phyloP scores from a whole-genome alignment of 2,888 invertebrate species.

The Lasioglossum morio region DNA sequence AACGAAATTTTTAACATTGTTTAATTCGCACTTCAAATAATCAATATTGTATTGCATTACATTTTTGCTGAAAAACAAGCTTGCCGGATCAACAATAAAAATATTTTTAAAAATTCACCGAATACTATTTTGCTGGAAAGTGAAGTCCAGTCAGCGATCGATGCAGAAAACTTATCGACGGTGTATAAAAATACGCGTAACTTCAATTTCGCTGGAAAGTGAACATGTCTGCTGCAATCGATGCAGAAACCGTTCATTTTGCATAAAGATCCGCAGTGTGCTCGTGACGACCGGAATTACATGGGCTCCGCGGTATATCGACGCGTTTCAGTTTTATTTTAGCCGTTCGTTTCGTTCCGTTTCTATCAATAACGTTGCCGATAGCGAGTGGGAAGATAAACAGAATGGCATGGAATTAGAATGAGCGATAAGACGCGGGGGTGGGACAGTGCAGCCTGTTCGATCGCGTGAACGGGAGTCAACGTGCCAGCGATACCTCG shows the following conservation, averaged over 20 bases:
- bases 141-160: not conserved
- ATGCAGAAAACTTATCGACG: not conserved
- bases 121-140: not conserved
- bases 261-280: not conserved
- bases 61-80: no score
- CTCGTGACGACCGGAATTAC: not conserved
- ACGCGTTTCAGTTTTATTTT: not conserved
- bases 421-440: constrained; percentile 36
- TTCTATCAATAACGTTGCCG: not conserved
- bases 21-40: not conserved
- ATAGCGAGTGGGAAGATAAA: constrained; percentile 11
- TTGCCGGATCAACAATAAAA: no score
- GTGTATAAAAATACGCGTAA: not conserved
- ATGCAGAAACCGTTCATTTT: not conserved
- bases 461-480: constrained; percentile 50
- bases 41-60: not conserved
- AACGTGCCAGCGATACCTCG: constrained; percentile 43
- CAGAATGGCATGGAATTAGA: constrained; percentile 34
- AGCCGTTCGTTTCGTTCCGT: not conserved
- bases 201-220: not conserved
- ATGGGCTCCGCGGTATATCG: not conserved
- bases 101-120: no score
- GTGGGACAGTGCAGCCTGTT: constrained; percentile 6
- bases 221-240: not conserved
- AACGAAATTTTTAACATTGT: not conserved